phyloP scores from a whole-genome alignment of 2,888 invertebrate species.

The Stomorhina lunata region DNA sequence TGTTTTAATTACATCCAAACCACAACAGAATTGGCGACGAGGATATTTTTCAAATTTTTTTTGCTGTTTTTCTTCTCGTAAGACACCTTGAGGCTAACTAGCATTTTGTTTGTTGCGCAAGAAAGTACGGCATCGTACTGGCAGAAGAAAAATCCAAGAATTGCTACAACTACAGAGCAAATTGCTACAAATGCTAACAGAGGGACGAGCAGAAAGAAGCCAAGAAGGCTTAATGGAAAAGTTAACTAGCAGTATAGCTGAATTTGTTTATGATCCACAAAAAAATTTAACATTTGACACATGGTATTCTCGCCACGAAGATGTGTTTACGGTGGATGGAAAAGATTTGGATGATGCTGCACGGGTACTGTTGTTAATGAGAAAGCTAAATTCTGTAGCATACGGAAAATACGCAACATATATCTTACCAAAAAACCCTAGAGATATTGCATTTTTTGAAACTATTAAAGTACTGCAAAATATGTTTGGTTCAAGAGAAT shows the following conservation, averaged over 20 bases:
- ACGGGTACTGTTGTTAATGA: background rate
- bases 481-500: too few species aligned
- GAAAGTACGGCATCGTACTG: background rate
- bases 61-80: too few species aligned
- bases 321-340: background rate
- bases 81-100: too few species aligned
- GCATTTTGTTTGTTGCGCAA: background rate
- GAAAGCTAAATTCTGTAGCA: background rate
- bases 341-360: background rate
- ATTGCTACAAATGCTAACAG: background rate
- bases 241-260: background rate
- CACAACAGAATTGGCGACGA: too few species aligned
- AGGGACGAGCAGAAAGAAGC: background rate
- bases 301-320: background rate
- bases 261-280: background rate
- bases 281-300: background rate
- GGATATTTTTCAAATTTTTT: too few species aligned
- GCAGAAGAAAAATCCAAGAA: background rate
- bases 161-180: background rate
- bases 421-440: too few species aligned
- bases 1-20: too few species aligned
- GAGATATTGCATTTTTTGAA: too few species aligned
- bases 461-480: too few species aligned
- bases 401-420: background rate
- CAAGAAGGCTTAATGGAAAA: background rate